phyloP scores from a whole-genome alignment of 92 coral and sea anemone species.

The Paramuricea clavata region DNA sequence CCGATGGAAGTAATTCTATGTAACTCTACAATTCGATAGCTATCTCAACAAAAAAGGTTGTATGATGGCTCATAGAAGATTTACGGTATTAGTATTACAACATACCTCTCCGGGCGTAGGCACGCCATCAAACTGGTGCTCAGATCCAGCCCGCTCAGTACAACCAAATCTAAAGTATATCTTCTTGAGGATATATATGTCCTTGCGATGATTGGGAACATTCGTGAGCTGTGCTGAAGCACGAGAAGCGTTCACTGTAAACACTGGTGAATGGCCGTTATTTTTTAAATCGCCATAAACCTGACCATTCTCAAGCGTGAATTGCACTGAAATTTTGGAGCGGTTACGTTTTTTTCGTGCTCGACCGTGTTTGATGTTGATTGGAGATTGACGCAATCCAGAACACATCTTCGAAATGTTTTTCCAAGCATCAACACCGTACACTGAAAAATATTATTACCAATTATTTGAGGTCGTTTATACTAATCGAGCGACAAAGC shows the following conservation, averaged over 20 bases:
- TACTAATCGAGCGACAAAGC: too few species aligned
- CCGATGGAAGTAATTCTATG: too few species aligned
- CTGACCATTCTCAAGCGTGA: constrained; percentile 61
- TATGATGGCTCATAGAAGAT: too few species aligned
- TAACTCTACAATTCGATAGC: too few species aligned
- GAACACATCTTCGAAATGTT: constrained; percentile 57
- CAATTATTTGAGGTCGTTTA: too few species aligned
- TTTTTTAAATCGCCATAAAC: constrained; percentile 66
- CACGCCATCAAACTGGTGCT: constrained; percentile 76
- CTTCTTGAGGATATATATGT: constrained; percentile 55
- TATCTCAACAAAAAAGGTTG: too few species aligned
- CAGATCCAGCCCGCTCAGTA: constrained; percentile 74
- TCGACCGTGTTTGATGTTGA: constrained; percentile 57
- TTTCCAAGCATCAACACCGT: constrained; percentile 79
- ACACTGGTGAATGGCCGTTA: constrained; percentile 67
- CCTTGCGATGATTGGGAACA: constrained; percentile 52
- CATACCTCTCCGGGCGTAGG: constrained; percentile 79
- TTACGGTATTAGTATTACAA: background rate
- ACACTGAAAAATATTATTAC: constrained; percentile 46
- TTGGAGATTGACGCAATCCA: constrained; percentile 72
- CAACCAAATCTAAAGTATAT: constrained; percentile 70
- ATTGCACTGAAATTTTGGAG: constrained; percentile 34
- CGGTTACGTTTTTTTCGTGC: constrained; percentile 28
- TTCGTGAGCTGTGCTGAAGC: constrained; percentile 69
- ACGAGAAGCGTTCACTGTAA: constrained; percentile 50